These are phyloP conservation scores for Dreissena polymorpha DNA, from an alignment of 1,140 invertebrate species.

Conservation along the genomic window DNA sequence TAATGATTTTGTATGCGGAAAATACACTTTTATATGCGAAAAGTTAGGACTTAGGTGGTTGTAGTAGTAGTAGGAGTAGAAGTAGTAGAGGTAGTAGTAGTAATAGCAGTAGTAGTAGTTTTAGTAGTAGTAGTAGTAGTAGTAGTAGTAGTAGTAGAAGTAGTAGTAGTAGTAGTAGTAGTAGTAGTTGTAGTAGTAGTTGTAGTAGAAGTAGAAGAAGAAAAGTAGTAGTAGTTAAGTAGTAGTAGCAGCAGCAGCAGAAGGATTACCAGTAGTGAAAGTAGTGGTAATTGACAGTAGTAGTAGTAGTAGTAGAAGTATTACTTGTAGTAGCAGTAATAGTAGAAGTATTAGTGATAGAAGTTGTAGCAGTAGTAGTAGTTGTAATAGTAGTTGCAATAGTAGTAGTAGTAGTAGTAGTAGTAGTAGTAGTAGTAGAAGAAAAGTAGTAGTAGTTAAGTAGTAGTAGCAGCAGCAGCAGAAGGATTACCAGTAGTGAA, in stretches of 20 bases:
- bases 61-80: too few species aligned
- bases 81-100: too few species aligned
- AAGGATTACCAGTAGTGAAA: neutral
- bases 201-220: neutral
- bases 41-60: too few species aligned
- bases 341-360: neutral
- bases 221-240: too few species aligned
- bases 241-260: too few species aligned
- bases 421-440: neutral
- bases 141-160: neutral
- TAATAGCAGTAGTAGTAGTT: too few species aligned
- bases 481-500: neutral
- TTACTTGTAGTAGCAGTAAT: neutral
- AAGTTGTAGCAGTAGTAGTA: neutral
- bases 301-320: neutral
- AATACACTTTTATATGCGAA: too few species aligned
- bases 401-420: neutral
- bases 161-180: constrained; percentile 3
- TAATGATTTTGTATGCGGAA: too few species aligned
- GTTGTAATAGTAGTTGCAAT: neutral
- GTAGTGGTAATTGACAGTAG: neutral
- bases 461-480: neutral
- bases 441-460: neutral
- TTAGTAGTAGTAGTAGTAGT: constrained; percentile 2
- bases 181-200: neutral